These are phyloP conservation scores for Volucella inanis DNA, from an alignment of 2,888 invertebrate genomes.

Conservation along the genomic window DNA sequence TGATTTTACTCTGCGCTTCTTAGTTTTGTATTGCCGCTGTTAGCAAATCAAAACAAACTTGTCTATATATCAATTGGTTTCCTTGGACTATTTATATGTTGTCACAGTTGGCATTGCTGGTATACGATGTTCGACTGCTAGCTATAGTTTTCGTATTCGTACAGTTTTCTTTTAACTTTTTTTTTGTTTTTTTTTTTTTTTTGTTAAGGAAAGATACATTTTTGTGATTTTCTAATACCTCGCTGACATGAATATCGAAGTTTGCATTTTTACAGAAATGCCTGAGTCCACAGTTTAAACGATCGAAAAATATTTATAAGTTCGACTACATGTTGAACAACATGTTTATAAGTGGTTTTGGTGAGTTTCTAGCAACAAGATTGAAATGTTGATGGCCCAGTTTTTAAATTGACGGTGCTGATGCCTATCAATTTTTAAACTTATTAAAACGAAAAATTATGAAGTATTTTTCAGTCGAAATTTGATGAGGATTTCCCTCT, in stretches of 20 bases:
- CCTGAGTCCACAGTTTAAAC: conserved; percentile 50
- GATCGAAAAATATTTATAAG: conserved; percentile 66
- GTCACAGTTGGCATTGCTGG: conserved; percentile 44
- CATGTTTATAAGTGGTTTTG: conserved; percentile 53
- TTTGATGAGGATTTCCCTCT: too few species aligned
- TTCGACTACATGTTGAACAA: conserved; percentile 58
- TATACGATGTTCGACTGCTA: background rate
- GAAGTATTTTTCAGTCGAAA: conserved; percentile 18
- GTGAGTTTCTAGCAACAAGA: conserved; percentile 42
- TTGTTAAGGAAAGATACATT: conserved; percentile 34
- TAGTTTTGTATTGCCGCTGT: conserved; percentile 43
- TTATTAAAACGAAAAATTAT: background rate
- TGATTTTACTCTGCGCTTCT: conserved; percentile 17
- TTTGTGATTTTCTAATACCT: conserved; percentile 46
- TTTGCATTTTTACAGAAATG: conserved; percentile 58
- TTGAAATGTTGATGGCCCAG: conserved; percentile 65
- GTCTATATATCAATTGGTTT: conserved; percentile 59
- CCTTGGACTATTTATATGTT: conserved; percentile 70
- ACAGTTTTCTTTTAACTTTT: conserved; percentile 1
- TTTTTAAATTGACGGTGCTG: conserved; percentile 37
- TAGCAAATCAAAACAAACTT: conserved; percentile 44
- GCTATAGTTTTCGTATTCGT: background rate
- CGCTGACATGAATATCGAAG: conserved; percentile 61
- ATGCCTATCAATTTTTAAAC: conserved; percentile 22
- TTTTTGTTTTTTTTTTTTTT: background rate